Conservation (phyloP, 2,888 invertebrate genomes). For the Drosophila ochracea region DNA sequence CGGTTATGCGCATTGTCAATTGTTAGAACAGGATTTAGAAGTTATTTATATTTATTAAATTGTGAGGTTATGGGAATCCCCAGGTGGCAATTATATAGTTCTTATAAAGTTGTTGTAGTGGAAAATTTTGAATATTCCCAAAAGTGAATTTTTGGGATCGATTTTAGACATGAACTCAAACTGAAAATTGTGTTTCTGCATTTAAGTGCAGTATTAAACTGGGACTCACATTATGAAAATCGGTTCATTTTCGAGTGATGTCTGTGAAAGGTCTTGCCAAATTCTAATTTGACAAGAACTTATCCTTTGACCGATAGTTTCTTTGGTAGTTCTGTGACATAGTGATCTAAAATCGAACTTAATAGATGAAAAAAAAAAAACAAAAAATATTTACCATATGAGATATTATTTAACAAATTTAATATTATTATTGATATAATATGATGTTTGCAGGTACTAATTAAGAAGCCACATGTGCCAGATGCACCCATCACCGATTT, state of each 20-base stretch:
- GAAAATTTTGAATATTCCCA: neutral
- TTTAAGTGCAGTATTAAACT: neutral
- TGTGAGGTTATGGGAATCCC: neutral
- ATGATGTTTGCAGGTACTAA: constrained; percentile 52
- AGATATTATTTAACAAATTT: neutral
- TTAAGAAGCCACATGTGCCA: constrained; percentile 65
- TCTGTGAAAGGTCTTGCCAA: neutral
- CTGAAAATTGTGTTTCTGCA: neutral
- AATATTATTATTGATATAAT: neutral
- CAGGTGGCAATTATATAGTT: neutral
- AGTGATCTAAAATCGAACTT: neutral
- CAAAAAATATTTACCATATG: neutral
- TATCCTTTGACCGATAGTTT: neutral
- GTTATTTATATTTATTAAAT: neutral
- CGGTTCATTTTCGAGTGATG: neutral
- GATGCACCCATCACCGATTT: constrained; percentile 68
- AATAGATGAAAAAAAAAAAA: neutral
- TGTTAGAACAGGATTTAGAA: neutral
- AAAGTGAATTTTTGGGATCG: neutral
- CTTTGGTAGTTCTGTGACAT: neutral
- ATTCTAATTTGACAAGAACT: neutral
- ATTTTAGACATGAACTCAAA: neutral
- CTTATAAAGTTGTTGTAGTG: neutral
- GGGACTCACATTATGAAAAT: neutral
- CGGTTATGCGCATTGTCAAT: neutral